Conservation (phyloP, 2,888 invertebrate genomes). For the Cetonia aurata region DNA sequence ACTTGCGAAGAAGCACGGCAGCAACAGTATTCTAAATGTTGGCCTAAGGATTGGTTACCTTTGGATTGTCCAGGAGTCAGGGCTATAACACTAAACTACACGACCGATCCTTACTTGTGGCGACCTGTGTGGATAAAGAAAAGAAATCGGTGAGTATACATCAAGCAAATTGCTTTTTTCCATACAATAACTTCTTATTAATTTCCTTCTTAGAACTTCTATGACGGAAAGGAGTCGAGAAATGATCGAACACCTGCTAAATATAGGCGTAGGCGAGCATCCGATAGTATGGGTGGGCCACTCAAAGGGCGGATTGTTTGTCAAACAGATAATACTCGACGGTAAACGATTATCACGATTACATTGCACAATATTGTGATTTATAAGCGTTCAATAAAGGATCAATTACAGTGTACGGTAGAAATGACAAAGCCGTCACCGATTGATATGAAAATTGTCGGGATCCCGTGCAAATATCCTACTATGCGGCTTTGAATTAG, state of each 20-base stretch:
- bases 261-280: slow-evolving; percentile 77
- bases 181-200: slow-evolving; percentile 16
- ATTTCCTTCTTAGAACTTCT: slow-evolving; percentile 68
- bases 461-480: not conserved
- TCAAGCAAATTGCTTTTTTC: not conserved
- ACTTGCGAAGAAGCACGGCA: slow-evolving; percentile 28
- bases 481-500: slow-evolving; percentile 1
- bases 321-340: slow-evolving; percentile 85
- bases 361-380: not conserved
- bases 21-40: slow-evolving; percentile 73
- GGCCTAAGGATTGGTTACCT: slow-evolving; percentile 90
- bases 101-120: slow-evolving; percentile 84
- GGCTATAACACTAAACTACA: slow-evolving; percentile 85
- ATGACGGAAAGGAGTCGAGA: slow-evolving; percentile 78
- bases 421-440: no score
- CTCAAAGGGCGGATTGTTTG: slow-evolving; percentile 90
- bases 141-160: slow-evolving; percentile 69
- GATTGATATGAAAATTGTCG: slow-evolving; percentile 4
- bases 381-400: not conserved
- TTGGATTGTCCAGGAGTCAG: slow-evolving; percentile 82
- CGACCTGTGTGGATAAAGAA: slow-evolving; percentile 80
- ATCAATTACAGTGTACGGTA: no score
- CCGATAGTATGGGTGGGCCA: slow-evolving; percentile 90
- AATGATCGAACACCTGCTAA: slow-evolving; percentile 75
- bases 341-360: slow-evolving; percentile 64